These are phyloP conservation scores for Drosophila stalkeri DNA, from an alignment of 2,888 invertebrate species.

Conservation along the genomic window DNA sequence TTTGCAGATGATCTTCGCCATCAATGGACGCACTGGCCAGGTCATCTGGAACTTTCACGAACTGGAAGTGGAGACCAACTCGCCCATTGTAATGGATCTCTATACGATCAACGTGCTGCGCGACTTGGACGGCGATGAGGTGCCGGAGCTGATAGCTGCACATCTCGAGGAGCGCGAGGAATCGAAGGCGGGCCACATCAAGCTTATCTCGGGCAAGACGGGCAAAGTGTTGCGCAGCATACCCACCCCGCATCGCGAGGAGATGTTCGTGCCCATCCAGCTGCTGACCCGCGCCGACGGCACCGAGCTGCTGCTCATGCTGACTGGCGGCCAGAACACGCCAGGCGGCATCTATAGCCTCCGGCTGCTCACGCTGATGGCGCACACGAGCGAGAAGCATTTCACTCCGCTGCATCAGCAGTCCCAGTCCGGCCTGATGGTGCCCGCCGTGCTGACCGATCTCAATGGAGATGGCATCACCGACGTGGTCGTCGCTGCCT, in stretches of 20 bases:
- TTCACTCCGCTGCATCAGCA: conserved; percentile 87
- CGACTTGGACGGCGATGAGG: conserved; percentile 90
- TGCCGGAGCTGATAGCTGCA: conserved; percentile 89
- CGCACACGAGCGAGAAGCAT: conserved; percentile 86
- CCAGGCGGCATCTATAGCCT: conserved; percentile 90
- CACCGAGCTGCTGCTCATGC: conserved; percentile 88
- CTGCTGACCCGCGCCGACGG: conserved; percentile 87
- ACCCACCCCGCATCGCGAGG: conserved; percentile 88
- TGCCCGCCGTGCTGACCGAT: conserved; percentile 89
- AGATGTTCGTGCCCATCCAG: conserved; percentile 91
- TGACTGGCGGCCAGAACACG: conserved; percentile 91
- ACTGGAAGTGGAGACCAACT: conserved; percentile 85
- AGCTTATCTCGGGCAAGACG: conserved; percentile 89
- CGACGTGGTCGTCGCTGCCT: conserved; percentile 91
- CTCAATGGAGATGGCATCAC: conserved; percentile 89
- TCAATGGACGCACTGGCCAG: conserved; percentile 89
- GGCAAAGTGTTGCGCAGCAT: conserved; percentile 88
- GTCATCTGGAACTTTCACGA: conserved; percentile 87
- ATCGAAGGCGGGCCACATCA: conserved; percentile 87
- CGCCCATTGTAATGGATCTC: conserved; percentile 86
- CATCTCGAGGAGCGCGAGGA: conserved; percentile 87
- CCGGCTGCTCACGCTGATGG: conserved; percentile 86
- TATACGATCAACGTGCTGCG: conserved; percentile 90
- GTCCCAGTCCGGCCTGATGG: conserved; percentile 88
- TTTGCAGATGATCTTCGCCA: conserved; percentile 87